Percentiles rank a stretch among this genome's conserved stretches.
Conservation (phyloP, 1,140 invertebrate genomes). For the Agrypnia vestita region DNA sequence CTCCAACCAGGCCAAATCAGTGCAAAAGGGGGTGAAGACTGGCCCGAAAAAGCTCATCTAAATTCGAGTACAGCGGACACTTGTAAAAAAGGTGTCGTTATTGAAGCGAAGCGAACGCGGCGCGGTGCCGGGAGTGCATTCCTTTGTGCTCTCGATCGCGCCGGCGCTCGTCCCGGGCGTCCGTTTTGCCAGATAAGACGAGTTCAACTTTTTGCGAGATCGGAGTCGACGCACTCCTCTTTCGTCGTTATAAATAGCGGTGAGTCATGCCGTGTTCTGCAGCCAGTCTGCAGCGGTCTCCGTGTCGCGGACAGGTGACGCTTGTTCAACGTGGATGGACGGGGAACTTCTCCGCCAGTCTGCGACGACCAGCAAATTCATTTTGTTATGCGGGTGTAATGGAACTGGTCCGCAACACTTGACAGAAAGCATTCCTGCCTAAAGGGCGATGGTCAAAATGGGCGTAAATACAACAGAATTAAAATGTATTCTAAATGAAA, state of each 20-base stretch:
- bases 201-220: slow-evolving; percentile 51
- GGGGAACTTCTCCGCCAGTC: too few species aligned
- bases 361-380: too few species aligned
- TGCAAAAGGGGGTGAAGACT: slow-evolving; percentile 18
- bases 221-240: slow-evolving; percentile 45
- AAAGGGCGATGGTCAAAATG: too few species aligned
- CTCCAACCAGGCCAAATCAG: slow-evolving; percentile 8
- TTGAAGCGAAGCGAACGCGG: background rate
- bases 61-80: background rate
- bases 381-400: too few species aligned
- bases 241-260: slow-evolving; percentile 51
- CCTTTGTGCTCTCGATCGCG: slow-evolving; percentile 16
- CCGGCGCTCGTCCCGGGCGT: background rate
- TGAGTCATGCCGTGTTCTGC: slow-evolving; percentile 44
- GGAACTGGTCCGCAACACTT: too few species aligned
- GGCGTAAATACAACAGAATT: too few species aligned
- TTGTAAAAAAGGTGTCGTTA: slow-evolving; percentile 6
- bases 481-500: too few species aligned
- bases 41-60: background rate
- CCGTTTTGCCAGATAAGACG: slow-evolving; percentile 5
- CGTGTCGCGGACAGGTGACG: slow-evolving; percentile 41
- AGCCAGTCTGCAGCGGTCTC: slow-evolving; percentile 6
- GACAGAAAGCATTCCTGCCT: too few species aligned
- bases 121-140: background rate
- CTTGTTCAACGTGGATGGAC: background rate